Base-by-base conservation (phyloP, 92 coral and sea anemone genomes). In the Porites lobata region DNA sequence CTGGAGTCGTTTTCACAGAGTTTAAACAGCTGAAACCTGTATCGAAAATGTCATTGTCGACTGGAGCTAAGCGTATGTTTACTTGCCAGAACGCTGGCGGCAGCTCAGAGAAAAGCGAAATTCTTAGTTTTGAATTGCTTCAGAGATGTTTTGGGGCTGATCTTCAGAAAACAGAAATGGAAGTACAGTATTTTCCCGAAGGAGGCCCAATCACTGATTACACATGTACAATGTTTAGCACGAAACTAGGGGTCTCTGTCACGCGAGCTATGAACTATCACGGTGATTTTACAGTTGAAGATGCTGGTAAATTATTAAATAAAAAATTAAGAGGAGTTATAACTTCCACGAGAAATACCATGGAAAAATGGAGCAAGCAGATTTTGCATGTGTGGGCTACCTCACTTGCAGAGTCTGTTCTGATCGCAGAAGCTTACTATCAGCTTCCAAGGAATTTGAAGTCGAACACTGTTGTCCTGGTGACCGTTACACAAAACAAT, bases 131-230 rank as follows among this genome's bases (percentile, higher is more conserved):
- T 52, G 98, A 95, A 79, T 80, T 95, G 87, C 79, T 95, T 22
- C 88, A 91, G 83, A 92, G 90, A 14, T 95, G 98, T 77, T 95
- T 89, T 72, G 94, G 94, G 68, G 96, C 98, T 9, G 83, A 65
- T 64, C 94, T 95, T 8, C 93, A 91, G 58, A 95, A 95, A 76
- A 95, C 98, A 0, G 98, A 95, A 70, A 81, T 81, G 90, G 96
- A 95, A 86, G 96, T 95, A 5, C 70, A 76, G 64, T 95, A 95
- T 86, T 93, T 91, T 69, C 98, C 98, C 12, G 65, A 85, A 8
- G 98, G 98, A 0, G 98, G 98, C 2, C 43, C 96, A 20, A 88
- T 95, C 0, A 95, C 96, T n/a, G 98, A 95, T 75, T 95, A 95
- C 80, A 85, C 98, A 1, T 95, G 98, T 53, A 86, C 65, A 22